A percentile compares a stretch with the other conserved stretches of the same genome.
Evolutionary conservation across 2,888 invertebrate species (phyloP).

Genomic region (Ecliptopera silaceata): DNA sequence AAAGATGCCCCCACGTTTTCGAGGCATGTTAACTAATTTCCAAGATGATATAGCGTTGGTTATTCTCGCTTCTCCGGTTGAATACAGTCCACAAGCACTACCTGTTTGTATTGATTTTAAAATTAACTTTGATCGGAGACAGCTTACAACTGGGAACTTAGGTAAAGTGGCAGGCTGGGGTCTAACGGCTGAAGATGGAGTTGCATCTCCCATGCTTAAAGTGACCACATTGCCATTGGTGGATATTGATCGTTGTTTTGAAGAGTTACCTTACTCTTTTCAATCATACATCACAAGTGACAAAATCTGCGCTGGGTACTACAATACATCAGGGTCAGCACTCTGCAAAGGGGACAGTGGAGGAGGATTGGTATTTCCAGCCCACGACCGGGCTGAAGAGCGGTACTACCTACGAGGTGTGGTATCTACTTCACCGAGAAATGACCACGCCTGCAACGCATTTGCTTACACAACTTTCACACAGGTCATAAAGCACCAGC

Average conservation of each 20-base stretch:
- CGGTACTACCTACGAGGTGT: slow-evolving; percentile 2
- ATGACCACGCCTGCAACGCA: slow-evolving; percentile 4
- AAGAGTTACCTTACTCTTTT: slow-evolving; percentile 32
- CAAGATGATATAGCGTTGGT: slow-evolving; percentile 83
- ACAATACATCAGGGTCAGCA: not conserved
- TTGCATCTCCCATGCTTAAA: slow-evolving; percentile 41
- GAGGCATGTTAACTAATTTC: slow-evolving; percentile 74
- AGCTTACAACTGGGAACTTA: slow-evolving; percentile 35
- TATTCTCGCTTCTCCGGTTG: slow-evolving; percentile 59
- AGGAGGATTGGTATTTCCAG: not conserved
- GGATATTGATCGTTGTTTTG: slow-evolving; percentile 27
- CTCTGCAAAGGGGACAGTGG: slow-evolving; percentile 6
- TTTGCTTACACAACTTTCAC: slow-evolving; percentile 2
- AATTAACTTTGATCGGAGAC: slow-evolving; percentile 23
- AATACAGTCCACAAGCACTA: slow-evolving; percentile 60
- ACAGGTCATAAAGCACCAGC: not conserved
- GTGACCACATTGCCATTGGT: slow-evolving; percentile 48
- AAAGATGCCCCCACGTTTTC: slow-evolving; percentile 69
- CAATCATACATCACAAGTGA: slow-evolving; percentile 52
- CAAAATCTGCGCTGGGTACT: slow-evolving; percentile 58
- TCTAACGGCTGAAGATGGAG: slow-evolving; percentile 39
- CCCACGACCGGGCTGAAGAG: not conserved
- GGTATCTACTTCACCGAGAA: not conserved
- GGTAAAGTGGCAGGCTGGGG: slow-evolving; percentile 55
- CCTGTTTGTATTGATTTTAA: slow-evolving; percentile 78